A percentile compares a stretch with the other conserved stretches of the same genome.
Evolutionary conservation across 2,113 vertebrate genomes (phyloP).

Genomic region (Tragelaphus strepsiceros): DNA sequence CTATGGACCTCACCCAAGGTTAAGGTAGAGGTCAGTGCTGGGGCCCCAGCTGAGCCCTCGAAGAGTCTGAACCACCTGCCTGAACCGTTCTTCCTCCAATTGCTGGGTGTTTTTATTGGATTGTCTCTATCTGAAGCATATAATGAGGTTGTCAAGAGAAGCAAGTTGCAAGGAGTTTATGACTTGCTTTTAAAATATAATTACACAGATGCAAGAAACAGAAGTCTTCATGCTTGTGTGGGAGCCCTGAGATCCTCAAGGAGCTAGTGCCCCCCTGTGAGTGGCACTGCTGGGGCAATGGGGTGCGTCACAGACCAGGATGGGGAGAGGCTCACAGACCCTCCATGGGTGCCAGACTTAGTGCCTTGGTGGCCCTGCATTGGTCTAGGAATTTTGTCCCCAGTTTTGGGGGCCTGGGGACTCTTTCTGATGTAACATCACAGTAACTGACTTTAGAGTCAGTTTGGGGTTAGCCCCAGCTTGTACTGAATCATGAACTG

Average conservation of each 20-base stretch:
- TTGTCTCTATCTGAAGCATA: not conserved
- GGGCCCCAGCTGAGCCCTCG: not conserved
- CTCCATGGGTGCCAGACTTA: fast-evolving
- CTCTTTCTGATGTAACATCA: not conserved
- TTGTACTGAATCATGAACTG: not conserved
- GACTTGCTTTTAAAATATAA: not conserved
- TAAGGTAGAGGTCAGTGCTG: not conserved
- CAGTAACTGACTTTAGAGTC: not conserved
- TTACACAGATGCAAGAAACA: not conserved
- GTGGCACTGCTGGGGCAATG: not conserved
- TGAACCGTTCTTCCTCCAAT: not conserved
- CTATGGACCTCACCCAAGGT: not conserved
- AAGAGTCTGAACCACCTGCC: not conserved
- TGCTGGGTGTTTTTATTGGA: not conserved
- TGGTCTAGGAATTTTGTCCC: not conserved
- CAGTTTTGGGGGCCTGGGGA: not conserved
- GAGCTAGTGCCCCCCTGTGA: not conserved
- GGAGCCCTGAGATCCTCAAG: not conserved
- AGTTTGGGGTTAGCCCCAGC: not conserved
- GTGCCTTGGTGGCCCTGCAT: too few relatives aligned
- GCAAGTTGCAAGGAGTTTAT: not conserved
- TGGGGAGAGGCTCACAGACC: not conserved
- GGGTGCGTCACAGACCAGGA: not conserved
- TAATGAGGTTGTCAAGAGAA: not conserved
- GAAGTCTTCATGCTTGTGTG: fast-evolving